Evolutionary conservation across 2,113 vertebrate species (phyloP), one percentile per base, ranked within the genome.

Genomic region (Rousettus leschenaultii): DNA sequence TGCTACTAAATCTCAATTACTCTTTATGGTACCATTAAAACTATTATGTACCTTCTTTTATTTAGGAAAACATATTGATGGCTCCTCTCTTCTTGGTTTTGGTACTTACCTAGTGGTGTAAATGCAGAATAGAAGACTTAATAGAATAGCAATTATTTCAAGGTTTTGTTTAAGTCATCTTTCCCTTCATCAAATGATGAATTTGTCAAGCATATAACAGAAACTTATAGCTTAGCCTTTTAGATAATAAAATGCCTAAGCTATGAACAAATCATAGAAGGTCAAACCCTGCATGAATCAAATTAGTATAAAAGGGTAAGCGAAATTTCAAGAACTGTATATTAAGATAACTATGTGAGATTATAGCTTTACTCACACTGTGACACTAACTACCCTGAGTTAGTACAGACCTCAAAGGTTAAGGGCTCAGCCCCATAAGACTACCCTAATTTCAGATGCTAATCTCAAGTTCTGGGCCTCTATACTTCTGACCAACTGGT

Each of bases 11-110:
- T 97, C 86, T 97, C 96, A 98, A 89, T 93, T 96, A 93, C 79
- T 95, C 85, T 97, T 93, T 95, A 71, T 95, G 30, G 92, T 80
- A 74, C 80, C 63, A 94, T 93, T 96, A 96, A 97, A 97, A 87
- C 35, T 90, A 86, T 85, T 91, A 95, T 68, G 55, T 88, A 59
- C 21, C 92, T 98, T 97, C 82, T 95, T 96, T 98, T 77, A 0
- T 0, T 96, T 96, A 97, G 87, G 71, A 97, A 85, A 98, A 97
- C 66, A 96, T 95, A 96, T 97, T 98, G 93, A 98, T 98, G 94
- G 77, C 59, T 96, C 85, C 73, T 98, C 93, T 96, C 74, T 98
- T 98, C 73, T 92, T 86, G 79, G 75, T 83, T 91, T 94, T 95
- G 84, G 12, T 43, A 70, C 90, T 95, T 97, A 94, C 51, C 28